Evolutionary conservation across 2,888 invertebrate genomes (phyloP), one percentile per base, ranked within the genome.

Genomic region (Marronus borbonicus): DNA sequence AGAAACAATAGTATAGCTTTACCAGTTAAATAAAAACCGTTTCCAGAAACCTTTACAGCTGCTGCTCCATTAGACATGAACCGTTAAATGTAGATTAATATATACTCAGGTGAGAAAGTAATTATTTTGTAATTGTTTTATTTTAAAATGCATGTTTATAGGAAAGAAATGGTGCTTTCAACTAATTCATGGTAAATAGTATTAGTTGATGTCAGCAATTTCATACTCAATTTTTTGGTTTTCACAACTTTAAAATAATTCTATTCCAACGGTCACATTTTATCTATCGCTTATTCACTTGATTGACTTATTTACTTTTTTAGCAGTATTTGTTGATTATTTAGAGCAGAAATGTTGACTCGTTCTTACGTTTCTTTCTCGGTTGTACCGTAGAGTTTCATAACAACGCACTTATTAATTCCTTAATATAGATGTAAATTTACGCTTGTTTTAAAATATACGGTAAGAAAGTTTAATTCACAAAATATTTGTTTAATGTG

Each of bases 251-350:
- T 39, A 44, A 39, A 39, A 44, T 66, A 66, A 66, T 66, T 44
- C 8, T 44, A 66, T n/a, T 44, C 49, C 20, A 66, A 66, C 66
- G 66, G 39, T 66, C 36, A 20, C n/a, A 66, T 44, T 66, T 66
- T 39, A 36, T 66, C 66, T 66, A 39, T 36, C 24, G 65, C 76
- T 76, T 76, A 76, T 76, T 52, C 65, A 76, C 31, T 76, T 64
- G 76, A 65, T 76, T 76, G 76, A 76, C 65, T 76, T 76, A 17
- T 50, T 20, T 65, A 65, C 76, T 76, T 76, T n/a, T 76, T 66
- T 76, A 66, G 66, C 17, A 44, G 50, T 50, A 76, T 76, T 76
- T 65, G 64, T 52, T 4, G 50, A 44, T 65, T 76, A 76, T 76
- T 64, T 76, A 76, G 76, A 76, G 76, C 76, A 76, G 76, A 76